phyloP scores from a whole-genome alignment of 1,140 invertebrate genomes.

The Ridgeia piscesae region DNA sequence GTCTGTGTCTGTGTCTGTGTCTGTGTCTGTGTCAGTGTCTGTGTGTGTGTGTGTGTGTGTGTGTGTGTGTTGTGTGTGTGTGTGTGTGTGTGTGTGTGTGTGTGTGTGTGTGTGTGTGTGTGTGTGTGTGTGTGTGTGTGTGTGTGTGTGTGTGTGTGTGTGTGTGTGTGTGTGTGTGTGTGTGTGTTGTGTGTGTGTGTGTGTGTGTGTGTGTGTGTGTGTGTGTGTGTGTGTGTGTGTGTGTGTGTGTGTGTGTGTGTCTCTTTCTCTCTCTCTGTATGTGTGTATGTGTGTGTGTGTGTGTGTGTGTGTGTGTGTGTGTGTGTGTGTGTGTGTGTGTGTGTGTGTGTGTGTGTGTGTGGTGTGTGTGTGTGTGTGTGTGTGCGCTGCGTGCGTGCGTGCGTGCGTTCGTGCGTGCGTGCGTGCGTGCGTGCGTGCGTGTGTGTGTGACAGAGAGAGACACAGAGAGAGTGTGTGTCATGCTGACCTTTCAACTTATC shows the following conservation, averaged over 20 bases:
- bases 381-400: no score
- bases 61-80: background rate
- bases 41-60: conserved; percentile 18
- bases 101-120: conserved; percentile 16
- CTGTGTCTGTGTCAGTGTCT: background rate
- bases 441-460: no score
- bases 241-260: conserved; percentile 18
- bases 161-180: conserved; percentile 13
- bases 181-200: no score
- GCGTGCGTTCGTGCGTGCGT: no score
- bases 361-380: background rate
- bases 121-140: conserved; percentile 18
- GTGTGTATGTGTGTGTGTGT: background rate
- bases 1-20: no score
- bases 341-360: conserved; percentile 7
- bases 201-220: background rate
- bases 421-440: no score
- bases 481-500: no score
- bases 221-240: conserved; percentile 18
- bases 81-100: conserved; percentile 13
- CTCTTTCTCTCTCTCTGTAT: background rate
- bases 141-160: conserved; percentile 18
- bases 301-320: background rate
- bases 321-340: conserved; percentile 14
- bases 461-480: no score